Percentiles rank a stretch among this genome's conserved stretches.
Evolutionary conservation across 2,888 invertebrate genomes (phyloP).

Genomic region (Hofmannophila pseudospretella): DNA sequence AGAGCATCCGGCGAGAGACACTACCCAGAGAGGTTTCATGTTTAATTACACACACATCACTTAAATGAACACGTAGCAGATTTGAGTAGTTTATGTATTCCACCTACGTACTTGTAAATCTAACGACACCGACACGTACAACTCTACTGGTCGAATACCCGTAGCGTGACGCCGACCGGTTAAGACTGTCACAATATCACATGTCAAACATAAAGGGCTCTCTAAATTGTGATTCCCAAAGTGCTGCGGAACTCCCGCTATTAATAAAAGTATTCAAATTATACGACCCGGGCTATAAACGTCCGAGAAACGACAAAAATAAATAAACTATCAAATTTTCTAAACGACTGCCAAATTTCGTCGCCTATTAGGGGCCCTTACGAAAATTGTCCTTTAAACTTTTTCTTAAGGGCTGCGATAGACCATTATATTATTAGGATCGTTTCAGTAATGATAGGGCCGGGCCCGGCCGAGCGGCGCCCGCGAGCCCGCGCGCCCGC

Average conservation of each 20-base stretch:
- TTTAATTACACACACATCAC: too few relatives aligned
- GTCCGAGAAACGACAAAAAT: slow-evolving; percentile 40
- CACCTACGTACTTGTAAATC: too few relatives aligned
- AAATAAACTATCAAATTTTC: slow-evolving; percentile 50
- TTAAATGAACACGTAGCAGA: too few relatives aligned
- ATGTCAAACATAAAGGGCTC: neutral
- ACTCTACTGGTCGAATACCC: too few relatives aligned
- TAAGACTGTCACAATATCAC: too few relatives aligned
- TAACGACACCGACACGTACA: too few relatives aligned
- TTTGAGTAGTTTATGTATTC: too few relatives aligned
- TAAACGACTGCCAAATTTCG: slow-evolving; percentile 64
- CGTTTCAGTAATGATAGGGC: slow-evolving; percentile 74
- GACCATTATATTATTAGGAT: slow-evolving; percentile 76
- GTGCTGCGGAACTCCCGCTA: slow-evolving; percentile 33
- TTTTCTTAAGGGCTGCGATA: slow-evolving; percentile 69
- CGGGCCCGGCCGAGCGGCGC: slow-evolving; percentile 54
- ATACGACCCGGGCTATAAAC: slow-evolving; percentile 31
- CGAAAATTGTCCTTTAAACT: slow-evolving; percentile 68
- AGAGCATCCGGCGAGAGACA: too few relatives aligned
- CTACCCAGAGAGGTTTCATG: too few relatives aligned
- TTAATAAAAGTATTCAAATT: slow-evolving; percentile 28
- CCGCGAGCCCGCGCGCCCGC: slow-evolving; percentile 49
- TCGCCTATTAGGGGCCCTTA: slow-evolving; percentile 54
- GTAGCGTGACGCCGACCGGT: too few relatives aligned
- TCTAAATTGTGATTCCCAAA: neutral